These are phyloP conservation scores for Apodemia duryi DNA, from an alignment of 2,888 invertebrate genomes.

Conservation along the genomic window DNA sequence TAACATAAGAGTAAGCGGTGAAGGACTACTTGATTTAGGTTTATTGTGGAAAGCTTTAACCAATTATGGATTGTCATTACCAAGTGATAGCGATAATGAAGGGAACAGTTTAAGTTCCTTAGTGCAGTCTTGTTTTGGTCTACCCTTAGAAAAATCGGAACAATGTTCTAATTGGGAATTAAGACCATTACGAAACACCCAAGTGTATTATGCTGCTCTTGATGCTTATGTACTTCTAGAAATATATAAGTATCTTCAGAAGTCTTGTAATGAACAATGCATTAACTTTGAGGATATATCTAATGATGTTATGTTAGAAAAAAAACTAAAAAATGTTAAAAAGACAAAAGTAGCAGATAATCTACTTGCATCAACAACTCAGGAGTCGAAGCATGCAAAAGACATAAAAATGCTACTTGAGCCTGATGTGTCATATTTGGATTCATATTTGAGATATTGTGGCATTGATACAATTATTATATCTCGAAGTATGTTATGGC, in stretches of 20 bases:
- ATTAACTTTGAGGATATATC: constrained; percentile 83
- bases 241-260: constrained; percentile 84
- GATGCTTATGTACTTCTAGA: constrained; percentile 93
- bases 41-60: constrained; percentile 62
- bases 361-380: constrained; percentile 37
- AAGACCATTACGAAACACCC: constrained; percentile 87
- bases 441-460: constrained; percentile 61
- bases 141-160: constrained; percentile 90
- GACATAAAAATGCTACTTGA: constrained; percentile 59
- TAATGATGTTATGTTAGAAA: constrained; percentile 77
- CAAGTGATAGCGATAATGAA: constrained; percentile 60
- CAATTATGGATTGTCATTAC: constrained; percentile 52
- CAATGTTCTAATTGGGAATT: constrained; percentile 95
- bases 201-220: constrained; percentile 90
- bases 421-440: constrained; percentile 46
- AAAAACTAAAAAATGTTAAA: constrained; percentile 68
- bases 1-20: constrained; percentile 67
- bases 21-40: constrained; percentile 66
- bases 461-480: constrained; percentile 82
- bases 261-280: constrained; percentile 57
- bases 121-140: constrained; percentile 87
- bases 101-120: constrained; percentile 86
- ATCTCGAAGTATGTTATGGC: constrained; percentile 75
- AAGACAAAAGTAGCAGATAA: constrained; percentile 52
- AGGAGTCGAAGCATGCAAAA: constrained; percentile 39